Evolutionary conservation across 1,140 invertebrate genomes (phyloP), one percentile per base, ranked within the genome.

Genomic region (Procambarus virginalis): DNA sequence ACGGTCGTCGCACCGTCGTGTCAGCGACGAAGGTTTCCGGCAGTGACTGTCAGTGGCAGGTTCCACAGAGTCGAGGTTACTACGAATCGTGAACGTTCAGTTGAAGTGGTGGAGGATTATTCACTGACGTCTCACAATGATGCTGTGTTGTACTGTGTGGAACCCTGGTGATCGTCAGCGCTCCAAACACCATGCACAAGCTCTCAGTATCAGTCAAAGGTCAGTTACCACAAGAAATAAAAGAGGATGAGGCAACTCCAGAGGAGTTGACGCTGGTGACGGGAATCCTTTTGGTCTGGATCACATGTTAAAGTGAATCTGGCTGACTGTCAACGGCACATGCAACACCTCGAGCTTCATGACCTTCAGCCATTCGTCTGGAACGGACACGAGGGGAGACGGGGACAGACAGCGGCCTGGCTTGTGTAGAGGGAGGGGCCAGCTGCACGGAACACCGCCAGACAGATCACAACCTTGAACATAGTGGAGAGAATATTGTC

Each of bases 261-360:
- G 9, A 48, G n/a, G 34, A 4, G 48, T 2, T 2, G 10, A 34
- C n/a, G 60, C 14, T 49, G 1, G 83, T 73, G 10, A 85, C 70
- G 5, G 60, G 70, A 45, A 75, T 49, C 34, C 48, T n/a, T 55
- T 49, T 55, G 12, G 60, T 64, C 60, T 64, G 60, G 60, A 51
- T 17, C 70, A 85, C 83, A 70, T 85, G 83, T 85, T 85, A 20
- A 85, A 46, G 70, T 85, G 45, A 17, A 76, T 58, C 9, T 55
- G 64, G 83, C 46, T 49, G 45, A 75, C 2, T 8, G 83, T 48
- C 2, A 76, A 55, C 2, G 70, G 70, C 10, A 77, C 83, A 0
- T 45, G 73, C 48, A 55, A 22, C 20, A 76, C 70, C 49, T 85
- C 14, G 6, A 85, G n/a, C 34, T n/a, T 49, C n/a, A 17, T 68